These are phyloP conservation scores for Hycleus cichorii DNA, from an alignment of 1,140 invertebrate genomes.

Conservation along the genomic window DNA sequence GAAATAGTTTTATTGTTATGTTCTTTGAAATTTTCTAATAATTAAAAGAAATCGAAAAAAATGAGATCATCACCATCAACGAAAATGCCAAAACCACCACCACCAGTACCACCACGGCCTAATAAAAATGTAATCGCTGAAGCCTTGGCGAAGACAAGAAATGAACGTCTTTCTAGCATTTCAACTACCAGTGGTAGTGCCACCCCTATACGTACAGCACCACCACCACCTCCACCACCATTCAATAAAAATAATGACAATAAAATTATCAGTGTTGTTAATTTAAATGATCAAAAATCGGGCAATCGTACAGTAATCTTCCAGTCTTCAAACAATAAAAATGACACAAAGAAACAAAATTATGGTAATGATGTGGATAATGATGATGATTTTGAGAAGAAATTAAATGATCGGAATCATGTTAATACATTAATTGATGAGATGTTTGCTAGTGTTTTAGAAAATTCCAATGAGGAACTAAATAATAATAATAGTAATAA, in stretches of 20 bases:
- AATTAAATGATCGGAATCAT: slow-evolving; percentile 33
- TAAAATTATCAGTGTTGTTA: no score
- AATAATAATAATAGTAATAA: neutral
- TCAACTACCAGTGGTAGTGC: no score
- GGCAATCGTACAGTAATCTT: slow-evolving; percentile 28
- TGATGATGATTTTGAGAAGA: slow-evolving; percentile 17
- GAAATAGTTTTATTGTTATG: no score
- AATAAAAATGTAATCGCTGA: slow-evolving; percentile 61
- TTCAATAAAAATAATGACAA: no score
- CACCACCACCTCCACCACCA: slow-evolving; percentile 12
- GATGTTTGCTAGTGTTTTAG: slow-evolving; percentile 38
- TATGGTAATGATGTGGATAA: neutral
- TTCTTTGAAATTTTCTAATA: neutral
- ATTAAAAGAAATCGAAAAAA: slow-evolving; percentile 21
- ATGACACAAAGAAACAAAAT: neutral
- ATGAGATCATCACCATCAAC: slow-evolving; percentile 28
- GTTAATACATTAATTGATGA: slow-evolving; percentile 38
- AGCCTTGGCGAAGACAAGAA: slow-evolving; percentile 55
- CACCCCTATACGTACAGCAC: slow-evolving; percentile 7
- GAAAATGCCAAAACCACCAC: slow-evolving; percentile 46
- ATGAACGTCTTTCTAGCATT: slow-evolving; percentile 11
- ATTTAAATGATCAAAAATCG: no score
- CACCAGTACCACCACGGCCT: slow-evolving; percentile 64
- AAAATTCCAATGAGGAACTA: slow-evolving; percentile 16
- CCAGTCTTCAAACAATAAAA: slow-evolving; percentile 22